Percentiles rank a stretch among this genome's conserved stretches.
These are phyloP conservation scores for Pungitius pungitius DNA, from an alignment of 2,113 vertebrate genomes.

Conservation along the genomic window DNA sequence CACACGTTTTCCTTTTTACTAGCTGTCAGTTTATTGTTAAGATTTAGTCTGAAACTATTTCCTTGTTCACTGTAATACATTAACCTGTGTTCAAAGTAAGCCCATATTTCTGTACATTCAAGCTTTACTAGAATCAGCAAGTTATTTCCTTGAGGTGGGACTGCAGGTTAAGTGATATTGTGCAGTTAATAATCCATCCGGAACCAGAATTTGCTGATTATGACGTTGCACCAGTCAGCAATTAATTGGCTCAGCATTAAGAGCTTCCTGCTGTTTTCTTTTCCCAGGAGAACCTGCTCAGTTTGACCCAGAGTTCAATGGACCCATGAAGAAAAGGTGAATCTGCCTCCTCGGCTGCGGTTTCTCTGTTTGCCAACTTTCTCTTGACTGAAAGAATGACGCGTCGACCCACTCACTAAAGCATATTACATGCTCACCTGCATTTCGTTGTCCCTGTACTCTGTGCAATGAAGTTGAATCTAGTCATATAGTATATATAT, in stretches of 20 bases:
- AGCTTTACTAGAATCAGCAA: neutral
- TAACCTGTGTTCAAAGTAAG: slow-evolving; percentile 20
- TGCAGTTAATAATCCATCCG: slow-evolving; percentile 10
- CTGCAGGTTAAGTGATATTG: neutral
- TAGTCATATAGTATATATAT: no score
- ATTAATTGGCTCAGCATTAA: neutral
- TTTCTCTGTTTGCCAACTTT: slow-evolving; percentile 11
- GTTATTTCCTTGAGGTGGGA: neutral
- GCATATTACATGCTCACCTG: no score
- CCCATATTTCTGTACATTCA: neutral
- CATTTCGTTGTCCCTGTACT: no score
- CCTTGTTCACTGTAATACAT: slow-evolving; percentile 32
- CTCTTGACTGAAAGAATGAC: neutral
- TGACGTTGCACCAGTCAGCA: neutral
- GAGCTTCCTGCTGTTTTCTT: slow-evolving; percentile 4
- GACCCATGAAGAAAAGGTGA: slow-evolving; percentile 88
- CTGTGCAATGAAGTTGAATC: no score
- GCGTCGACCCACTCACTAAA: no score
- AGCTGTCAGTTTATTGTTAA: neutral
- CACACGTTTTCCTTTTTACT: slow-evolving; percentile 10
- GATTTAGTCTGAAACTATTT: neutral
- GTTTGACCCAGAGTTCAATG: slow-evolving; percentile 84
- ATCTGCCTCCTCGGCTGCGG: slow-evolving; percentile 11
- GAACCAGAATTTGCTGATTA: slow-evolving; percentile 12
- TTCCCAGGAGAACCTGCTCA: slow-evolving; percentile 80